phyloP scores from a whole-genome alignment of 2,888 invertebrate species.

The Nomada goodeniana region DNA sequence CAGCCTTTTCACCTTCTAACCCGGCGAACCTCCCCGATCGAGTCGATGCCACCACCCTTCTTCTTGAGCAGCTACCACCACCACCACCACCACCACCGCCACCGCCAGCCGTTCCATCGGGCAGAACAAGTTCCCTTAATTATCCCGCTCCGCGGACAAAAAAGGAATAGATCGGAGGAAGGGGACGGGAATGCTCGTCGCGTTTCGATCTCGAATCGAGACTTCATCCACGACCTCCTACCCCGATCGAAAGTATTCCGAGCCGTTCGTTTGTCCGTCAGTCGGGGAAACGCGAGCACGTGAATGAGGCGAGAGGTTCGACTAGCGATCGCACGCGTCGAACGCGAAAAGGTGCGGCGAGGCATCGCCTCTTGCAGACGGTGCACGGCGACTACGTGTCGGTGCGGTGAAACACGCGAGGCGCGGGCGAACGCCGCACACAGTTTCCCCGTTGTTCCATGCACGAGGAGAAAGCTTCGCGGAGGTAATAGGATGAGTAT shows the following conservation, averaged over 20 bases:
- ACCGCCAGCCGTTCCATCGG: slow-evolving; percentile 42
- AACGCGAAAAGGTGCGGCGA: slow-evolving; percentile 64
- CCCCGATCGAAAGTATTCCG: not conserved
- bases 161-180: slow-evolving; percentile 3
- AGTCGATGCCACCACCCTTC: slow-evolving; percentile 81
- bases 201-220: not conserved
- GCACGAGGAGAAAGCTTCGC: slow-evolving; percentile 60
- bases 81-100: not conserved
- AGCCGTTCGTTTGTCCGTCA: no score
- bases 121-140: slow-evolving; percentile 72
- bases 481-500: slow-evolving; percentile 68
- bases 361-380: slow-evolving; percentile 80
- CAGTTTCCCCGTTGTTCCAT: slow-evolving; percentile 12
- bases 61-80: slow-evolving; percentile 76
- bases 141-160: slow-evolving; percentile 54
- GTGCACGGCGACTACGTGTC: slow-evolving; percentile 31
- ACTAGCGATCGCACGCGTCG: slow-evolving; percentile 39
- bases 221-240: not conserved
- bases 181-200: not conserved
- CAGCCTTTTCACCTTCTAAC: slow-evolving; percentile 75
- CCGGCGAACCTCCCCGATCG: slow-evolving; percentile 70
- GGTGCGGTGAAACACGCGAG: slow-evolving; percentile 21
- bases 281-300: not conserved
- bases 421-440: not conserved
- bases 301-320: not conserved